Evolutionary conservation across 2,113 vertebrate species (phyloP).

Genomic region (Dromiciops gliroides): DNA sequence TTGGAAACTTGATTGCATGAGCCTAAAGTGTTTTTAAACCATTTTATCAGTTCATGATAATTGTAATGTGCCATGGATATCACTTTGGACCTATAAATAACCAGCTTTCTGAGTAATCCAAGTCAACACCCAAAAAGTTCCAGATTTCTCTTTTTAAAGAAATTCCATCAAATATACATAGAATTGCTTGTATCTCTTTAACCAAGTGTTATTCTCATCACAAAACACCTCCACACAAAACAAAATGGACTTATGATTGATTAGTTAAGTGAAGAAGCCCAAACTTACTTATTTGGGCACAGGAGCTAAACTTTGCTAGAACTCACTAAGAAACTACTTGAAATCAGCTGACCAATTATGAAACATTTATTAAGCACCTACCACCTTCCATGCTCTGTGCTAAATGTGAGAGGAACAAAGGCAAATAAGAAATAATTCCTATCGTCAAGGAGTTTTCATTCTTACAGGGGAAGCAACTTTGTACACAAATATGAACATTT

Average conservation of each 20-base stretch:
- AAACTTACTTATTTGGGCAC: slow-evolving; percentile 31
- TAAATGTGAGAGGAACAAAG: too few relatives aligned
- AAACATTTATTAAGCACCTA: too few relatives aligned
- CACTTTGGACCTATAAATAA: neutral
- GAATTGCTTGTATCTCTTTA: neutral
- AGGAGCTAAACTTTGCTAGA: slow-evolving; percentile 30
- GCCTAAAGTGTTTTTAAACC: slow-evolving; percentile 5
- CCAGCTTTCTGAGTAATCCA: neutral
- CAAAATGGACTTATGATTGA: slow-evolving; percentile 5
- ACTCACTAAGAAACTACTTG: neutral
- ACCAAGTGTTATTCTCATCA: neutral
- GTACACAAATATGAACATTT: too few relatives aligned
- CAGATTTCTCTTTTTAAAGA: neutral
- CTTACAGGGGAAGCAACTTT: too few relatives aligned
- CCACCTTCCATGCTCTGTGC: too few relatives aligned
- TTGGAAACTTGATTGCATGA: slow-evolving; percentile 22
- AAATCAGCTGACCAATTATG: neutral
- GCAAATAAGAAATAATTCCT: too few relatives aligned
- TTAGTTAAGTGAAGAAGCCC: neutral
- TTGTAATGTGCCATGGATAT: neutral
- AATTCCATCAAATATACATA: neutral
- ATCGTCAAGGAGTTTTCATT: too few relatives aligned
- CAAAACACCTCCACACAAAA: neutral
- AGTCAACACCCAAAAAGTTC: neutral
- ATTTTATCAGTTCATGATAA: neutral